phyloP scores from a whole-genome alignment of 2,888 invertebrate genomes.

The Lasioglossum vierecki region DNA sequence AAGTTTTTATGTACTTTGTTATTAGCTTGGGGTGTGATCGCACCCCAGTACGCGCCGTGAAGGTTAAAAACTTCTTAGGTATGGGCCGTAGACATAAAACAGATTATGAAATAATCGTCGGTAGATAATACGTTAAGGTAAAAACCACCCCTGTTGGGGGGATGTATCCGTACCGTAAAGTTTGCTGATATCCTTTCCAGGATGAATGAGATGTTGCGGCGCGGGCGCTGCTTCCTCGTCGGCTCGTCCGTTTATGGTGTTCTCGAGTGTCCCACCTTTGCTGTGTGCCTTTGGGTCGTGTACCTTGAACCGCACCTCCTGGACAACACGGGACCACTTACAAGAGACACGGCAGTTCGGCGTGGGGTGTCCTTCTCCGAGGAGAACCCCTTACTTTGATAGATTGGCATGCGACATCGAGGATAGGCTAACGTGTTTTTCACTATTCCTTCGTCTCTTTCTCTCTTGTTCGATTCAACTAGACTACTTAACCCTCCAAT shows the following conservation, averaged over 20 bases:
- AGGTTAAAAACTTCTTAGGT: neutral
- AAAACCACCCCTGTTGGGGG: too few species aligned
- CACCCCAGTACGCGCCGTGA: neutral
- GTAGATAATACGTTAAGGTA: neutral
- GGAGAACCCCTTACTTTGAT: slow-evolving; percentile 77
- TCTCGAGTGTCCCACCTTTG: slow-evolving; percentile 95
- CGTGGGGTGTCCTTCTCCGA: slow-evolving; percentile 78
- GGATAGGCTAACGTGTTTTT: slow-evolving; percentile 49
- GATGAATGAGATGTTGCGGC: slow-evolving; percentile 92
- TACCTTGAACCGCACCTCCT: slow-evolving; percentile 98
- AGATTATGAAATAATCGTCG: neutral
- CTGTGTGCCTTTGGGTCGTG: slow-evolving; percentile 97
- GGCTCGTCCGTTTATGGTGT: slow-evolving; percentile 93
- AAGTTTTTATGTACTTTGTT: neutral
- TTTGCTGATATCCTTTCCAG: slow-evolving; percentile 96
- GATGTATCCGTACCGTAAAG: slow-evolving; percentile 86
- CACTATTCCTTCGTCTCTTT: neutral
- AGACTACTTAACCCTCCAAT: slow-evolving; percentile 1
- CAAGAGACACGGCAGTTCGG: slow-evolving; percentile 84
- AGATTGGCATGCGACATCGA: slow-evolving; percentile 78
- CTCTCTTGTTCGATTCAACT: neutral
- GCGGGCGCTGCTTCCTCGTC: slow-evolving; percentile 88
- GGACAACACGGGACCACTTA: slow-evolving; percentile 86
- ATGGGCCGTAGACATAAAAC: neutral
- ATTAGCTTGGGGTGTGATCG: neutral